Conservation (phyloP, 2,888 invertebrate species). For the Cerceris ruficornis region DNA sequence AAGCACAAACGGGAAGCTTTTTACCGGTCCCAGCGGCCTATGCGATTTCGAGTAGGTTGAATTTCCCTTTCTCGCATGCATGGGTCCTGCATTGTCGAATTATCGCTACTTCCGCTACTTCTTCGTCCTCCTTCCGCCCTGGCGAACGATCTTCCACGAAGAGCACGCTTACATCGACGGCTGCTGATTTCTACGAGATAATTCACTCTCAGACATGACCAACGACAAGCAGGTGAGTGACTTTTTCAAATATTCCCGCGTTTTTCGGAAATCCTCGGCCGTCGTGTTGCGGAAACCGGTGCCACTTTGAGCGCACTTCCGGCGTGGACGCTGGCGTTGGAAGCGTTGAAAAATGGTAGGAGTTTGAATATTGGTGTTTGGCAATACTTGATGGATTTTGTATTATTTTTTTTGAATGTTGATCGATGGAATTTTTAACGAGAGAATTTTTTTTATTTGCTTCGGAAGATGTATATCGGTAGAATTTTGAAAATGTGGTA, state of each 20-base stretch:
- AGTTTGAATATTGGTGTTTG: no score
- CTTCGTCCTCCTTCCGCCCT: conserved; percentile 62
- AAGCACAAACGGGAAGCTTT: conserved; percentile 28
- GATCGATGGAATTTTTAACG: no score
- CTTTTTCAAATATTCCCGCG: conserved; percentile 30
- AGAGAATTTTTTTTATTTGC: no score
- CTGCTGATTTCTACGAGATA: conserved; percentile 30
- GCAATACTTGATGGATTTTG: no score
- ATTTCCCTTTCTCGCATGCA: conserved; percentile 62
- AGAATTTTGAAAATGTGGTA: no score
- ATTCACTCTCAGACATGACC: conserved; percentile 73
- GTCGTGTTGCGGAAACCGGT: no score
- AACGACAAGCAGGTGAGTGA: conserved; percentile 80
- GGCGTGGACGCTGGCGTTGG: no score
- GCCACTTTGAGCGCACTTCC: no score
- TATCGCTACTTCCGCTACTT: conserved; percentile 15
- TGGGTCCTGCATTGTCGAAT: conserved; percentile 69
- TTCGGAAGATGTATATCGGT: no score
- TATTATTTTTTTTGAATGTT: no score
- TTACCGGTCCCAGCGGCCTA: conserved; percentile 4
- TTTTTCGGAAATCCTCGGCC: neutral
- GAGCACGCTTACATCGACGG: conserved; percentile 54
- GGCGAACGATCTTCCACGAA: conserved; percentile 53
- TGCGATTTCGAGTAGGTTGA: conserved; percentile 34
- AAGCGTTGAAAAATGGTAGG: no score